These are phyloP conservation scores for Kryptopterus vitreolus DNA, from an alignment of 2,797 vertebrate genomes.

Conservation along the genomic window DNA sequence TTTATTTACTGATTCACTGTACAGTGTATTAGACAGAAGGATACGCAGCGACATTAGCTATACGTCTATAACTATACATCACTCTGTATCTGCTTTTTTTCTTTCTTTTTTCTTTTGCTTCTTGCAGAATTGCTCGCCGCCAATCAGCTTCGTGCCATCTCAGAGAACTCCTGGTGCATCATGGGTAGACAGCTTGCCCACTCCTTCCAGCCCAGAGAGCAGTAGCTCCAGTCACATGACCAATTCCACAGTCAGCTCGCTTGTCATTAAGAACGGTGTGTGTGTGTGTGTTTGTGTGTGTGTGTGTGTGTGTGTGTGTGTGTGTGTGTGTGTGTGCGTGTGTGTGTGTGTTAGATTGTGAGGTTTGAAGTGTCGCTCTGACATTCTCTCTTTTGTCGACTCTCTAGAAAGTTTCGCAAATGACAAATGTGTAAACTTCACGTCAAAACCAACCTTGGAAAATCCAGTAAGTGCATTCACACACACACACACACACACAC, in stretches of 20 bases:
- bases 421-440: slow-evolving; percentile 71
- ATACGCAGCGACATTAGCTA: background rate
- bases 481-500: slow-evolving; percentile 3
- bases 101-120: background rate
- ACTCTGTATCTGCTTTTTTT: background rate
- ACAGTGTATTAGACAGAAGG: background rate
- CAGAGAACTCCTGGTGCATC: slow-evolving; percentile 70
- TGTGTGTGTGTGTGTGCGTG: background rate
- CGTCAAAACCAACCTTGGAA: slow-evolving; percentile 66
- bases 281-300: slow-evolving; percentile 5
- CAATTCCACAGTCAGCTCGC: slow-evolving; percentile 65
- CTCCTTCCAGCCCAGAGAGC: slow-evolving; percentile 71
- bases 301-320: background rate
- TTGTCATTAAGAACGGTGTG: slow-evolving; percentile 80
- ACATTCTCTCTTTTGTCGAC: background rate
- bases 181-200: slow-evolving; percentile 71
- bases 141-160: slow-evolving; percentile 76
- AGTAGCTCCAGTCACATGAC: slow-evolving; percentile 62
- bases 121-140: slow-evolving; percentile 84
- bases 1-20: background rate
- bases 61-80: background rate
- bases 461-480: slow-evolving; percentile 66
- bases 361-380: background rate
- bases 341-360: background rate
- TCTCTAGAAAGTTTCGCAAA: slow-evolving; percentile 75